A percentile compares a stretch with the other conserved stretches of the same genome.
phyloP scores from a whole-genome alignment of 2,888 invertebrate species.

The Oeneis ivallda region DNA sequence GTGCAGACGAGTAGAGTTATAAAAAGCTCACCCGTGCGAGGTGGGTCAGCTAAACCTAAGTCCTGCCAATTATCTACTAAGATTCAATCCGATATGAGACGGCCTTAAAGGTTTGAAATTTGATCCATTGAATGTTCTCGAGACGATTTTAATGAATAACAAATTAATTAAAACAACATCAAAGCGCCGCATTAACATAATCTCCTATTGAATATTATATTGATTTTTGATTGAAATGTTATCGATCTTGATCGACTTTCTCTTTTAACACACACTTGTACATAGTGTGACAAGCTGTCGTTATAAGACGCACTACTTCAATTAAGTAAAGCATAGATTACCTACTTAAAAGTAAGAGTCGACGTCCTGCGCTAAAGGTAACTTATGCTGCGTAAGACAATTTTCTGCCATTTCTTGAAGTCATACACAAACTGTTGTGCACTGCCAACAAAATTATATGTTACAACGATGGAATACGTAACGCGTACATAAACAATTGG shows the following conservation, averaged over 20 bases:
- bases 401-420: too few species aligned
- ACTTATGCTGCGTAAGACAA: too few species aligned
- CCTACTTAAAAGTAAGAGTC: too few species aligned
- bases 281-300: neutral
- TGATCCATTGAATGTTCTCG: neutral
- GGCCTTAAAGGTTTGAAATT: neutral
- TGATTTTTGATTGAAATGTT: conserved; percentile 37
- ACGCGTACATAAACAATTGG: too few species aligned
- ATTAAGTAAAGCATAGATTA: neutral
- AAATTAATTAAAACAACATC: conserved; percentile 24
- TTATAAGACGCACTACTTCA: neutral
- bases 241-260: conserved; percentile 32
- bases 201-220: conserved; percentile 30
- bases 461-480: too few species aligned
- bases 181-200: conserved; percentile 40
- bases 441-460: too few species aligned
- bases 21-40: too few species aligned
- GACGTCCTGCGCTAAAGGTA: too few species aligned
- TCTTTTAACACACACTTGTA: conserved; percentile 18
- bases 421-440: too few species aligned
- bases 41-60: too few species aligned
- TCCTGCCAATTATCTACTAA: too few species aligned
- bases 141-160: neutral
- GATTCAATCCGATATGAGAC: neutral
- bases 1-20: too few species aligned